phyloP scores from a whole-genome alignment of 2,797 vertebrate species.

The Helostoma temminkii region DNA sequence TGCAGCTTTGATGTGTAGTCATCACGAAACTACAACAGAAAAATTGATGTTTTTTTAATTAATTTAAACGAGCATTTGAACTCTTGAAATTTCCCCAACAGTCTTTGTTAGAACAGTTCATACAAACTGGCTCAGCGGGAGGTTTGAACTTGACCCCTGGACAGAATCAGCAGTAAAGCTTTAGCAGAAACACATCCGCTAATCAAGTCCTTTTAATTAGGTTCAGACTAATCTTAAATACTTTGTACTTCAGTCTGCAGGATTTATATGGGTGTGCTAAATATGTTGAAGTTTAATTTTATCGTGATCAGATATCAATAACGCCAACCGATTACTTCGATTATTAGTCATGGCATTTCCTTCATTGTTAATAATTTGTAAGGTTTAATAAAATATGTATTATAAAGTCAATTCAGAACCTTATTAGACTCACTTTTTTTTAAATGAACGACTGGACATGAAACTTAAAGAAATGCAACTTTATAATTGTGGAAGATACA shows the following conservation, averaged over 20 bases:
- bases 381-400: not conserved
- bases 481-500: not conserved
- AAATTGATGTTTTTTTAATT: not conserved
- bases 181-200: not conserved
- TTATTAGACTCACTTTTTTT: not conserved
- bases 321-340: not conserved
- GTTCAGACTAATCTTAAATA: not conserved
- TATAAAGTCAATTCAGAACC: not conserved
- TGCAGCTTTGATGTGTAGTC: too few relatives aligned
- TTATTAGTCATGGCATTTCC: not conserved
- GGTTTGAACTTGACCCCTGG: not conserved
- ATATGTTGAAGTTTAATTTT: not conserved
- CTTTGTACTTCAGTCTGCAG: fast-evolving
- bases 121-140: not conserved
- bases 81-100: not conserved
- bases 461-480: not conserved
- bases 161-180: not conserved
- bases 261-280: not conserved
- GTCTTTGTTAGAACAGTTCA: not conserved
- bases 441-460: not conserved
- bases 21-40: not conserved
- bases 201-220: not conserved
- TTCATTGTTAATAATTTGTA: not conserved
- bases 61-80: not conserved
- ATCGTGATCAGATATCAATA: not conserved